Evolutionary conservation across 1,140 invertebrate species (phyloP).

Genomic region (Eriosoma lanigerum): DNA sequence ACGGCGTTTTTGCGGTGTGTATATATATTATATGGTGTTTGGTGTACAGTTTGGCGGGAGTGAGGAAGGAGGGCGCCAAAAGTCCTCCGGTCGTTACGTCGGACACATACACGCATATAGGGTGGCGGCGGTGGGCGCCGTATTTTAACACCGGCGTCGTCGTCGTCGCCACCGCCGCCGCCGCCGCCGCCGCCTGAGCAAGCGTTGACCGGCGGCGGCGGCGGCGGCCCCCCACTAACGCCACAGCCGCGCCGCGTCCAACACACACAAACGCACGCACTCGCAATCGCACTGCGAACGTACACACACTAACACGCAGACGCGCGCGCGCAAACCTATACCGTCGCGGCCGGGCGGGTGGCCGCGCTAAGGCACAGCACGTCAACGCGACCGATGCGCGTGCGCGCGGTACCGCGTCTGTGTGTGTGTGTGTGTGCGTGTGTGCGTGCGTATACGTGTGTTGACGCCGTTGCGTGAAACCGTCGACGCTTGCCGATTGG

Average conservation of each 20-base stretch:
- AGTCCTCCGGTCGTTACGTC: conserved; percentile 51
- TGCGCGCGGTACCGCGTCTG: background rate
- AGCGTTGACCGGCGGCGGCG: conserved; percentile 50
- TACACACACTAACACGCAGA: background rate
- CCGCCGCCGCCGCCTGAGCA: conserved; percentile 31
- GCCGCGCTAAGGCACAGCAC: background rate
- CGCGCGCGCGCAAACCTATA: background rate
- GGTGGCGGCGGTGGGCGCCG: conserved; percentile 37
- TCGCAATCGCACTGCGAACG: background rate
- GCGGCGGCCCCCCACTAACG: conserved; percentile 5
- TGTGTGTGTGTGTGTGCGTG: background rate
- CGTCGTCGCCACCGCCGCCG: conserved; percentile 32
- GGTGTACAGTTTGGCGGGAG: background rate
- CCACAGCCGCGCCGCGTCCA: conserved; percentile 14
- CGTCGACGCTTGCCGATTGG: conserved; percentile 51
- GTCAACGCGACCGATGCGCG: background rate
- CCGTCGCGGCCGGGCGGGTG: background rate
- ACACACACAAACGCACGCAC: conserved; percentile 3
- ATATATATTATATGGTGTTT: too few relatives aligned
- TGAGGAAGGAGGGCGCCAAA: conserved; percentile 37
- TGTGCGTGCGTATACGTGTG: background rate
- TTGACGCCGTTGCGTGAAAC: conserved; percentile 52
- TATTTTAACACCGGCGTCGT: conserved; percentile 51
- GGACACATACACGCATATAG: conserved; percentile 31
- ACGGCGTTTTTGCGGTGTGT: conserved; percentile 15